These are phyloP conservation scores for Mionectes macconnelli DNA, from an alignment of 2,113 vertebrate genomes.

Conservation along the genomic window DNA sequence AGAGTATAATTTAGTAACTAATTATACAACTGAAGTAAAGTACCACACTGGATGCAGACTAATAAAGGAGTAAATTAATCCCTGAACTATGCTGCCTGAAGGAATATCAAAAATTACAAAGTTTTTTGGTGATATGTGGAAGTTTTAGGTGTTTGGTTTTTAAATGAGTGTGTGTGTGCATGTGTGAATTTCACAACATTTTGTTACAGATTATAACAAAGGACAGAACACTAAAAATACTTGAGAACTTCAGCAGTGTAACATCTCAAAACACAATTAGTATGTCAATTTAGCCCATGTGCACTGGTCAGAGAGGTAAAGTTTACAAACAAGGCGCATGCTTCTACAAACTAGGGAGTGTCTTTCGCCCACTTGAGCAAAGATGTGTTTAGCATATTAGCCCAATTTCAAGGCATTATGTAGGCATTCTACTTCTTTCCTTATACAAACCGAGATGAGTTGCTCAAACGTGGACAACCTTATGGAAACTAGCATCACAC, in stretches of 20 bases:
- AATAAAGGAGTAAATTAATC: background rate
- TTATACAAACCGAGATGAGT: background rate
- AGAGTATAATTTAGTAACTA: background rate
- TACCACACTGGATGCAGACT: background rate
- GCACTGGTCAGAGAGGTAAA: background rate
- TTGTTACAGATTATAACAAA: background rate
- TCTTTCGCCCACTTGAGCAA: background rate
- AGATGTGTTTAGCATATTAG: background rate
- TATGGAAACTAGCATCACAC: background rate
- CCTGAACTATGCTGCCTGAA: background rate
- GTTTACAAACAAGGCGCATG: background rate
- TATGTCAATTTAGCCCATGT: background rate
- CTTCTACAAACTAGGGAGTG: background rate
- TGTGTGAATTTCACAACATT: background rate
- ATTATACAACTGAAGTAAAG: background rate
- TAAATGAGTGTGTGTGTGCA: accelerated
- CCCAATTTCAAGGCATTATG: background rate
- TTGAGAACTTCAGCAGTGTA: background rate
- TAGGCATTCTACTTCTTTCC: background rate
- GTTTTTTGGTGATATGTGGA: background rate
- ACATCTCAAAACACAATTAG: background rate
- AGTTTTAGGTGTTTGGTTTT: background rate
- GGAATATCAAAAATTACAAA: background rate
- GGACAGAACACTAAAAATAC: background rate
- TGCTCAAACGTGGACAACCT: background rate